Evolutionary conservation across 2,888 invertebrate species (phyloP), one percentile per base, ranked within the genome.

Genomic region (Apotomis betuletana): DNA sequence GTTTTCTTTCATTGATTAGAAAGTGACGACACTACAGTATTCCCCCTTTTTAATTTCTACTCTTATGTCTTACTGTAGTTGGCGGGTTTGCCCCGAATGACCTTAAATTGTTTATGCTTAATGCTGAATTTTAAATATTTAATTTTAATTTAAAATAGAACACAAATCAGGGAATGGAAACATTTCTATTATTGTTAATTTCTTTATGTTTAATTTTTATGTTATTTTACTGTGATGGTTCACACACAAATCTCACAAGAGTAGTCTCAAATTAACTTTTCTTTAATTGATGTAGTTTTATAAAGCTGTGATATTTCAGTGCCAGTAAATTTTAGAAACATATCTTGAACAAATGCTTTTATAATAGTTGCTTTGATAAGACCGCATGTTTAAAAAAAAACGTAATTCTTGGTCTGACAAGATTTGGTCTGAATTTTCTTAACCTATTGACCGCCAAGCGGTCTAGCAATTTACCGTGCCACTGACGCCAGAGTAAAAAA

Each of bases 271-370:
- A 67, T 6, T 38, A 51, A 46, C 8, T 44, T 70, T 38, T 38
- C 46, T 46, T 51, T 38, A 51, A 58, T 51, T 36, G 65, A 60
- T 49, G 13, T 63, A 64, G 38, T 59, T 60, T 44, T 59, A 59
- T 52, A 27, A 61, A 67, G 46, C 88, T 90, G 90, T 90, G 90
- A 90, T 89, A 90, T 76, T 73, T 70, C 80, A 83, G 89, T 89
- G 89, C 90, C 90, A 89, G 87, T 86, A 75, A 77, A 81, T 77
- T 52, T 63, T 49, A 62, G 44, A 36, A 58, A 10, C 38, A 44
- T 44, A 6, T 44, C 5, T 44, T 44, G 49, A 49, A 49, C 9
- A 51, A 52, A 36, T n/a, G 10, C n/a, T 10, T n/a, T n/a, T n/a
- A n/a, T n/a, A n/a, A n/a, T 51, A 62, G 10, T 51, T 27, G 3